Base-by-base conservation (phyloP, 2,888 invertebrate species). In the Drosophila kambysellisi region DNA sequence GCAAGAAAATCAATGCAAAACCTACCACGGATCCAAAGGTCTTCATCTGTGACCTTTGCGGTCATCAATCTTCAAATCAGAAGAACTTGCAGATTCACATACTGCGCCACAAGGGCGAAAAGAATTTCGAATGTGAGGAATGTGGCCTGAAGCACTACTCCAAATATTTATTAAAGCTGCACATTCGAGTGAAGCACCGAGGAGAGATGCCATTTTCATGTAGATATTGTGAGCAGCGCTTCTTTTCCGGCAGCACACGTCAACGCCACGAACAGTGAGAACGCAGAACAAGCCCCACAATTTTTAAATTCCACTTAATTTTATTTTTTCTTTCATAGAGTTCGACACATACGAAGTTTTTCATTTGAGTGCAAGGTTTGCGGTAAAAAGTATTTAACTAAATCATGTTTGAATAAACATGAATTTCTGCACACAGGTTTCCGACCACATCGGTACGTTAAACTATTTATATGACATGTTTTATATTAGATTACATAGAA, bases 151-250 rank as follows among this genome's bases (percentile, higher is more conserved):
- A 62, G 20, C 81, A 81, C 48, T 89, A 81, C 32, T 70, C 84
- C 0, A 52, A 67, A 25, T 77, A 83, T 7, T 25, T 76, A 17
- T 41, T 90, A 4, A 51, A 75, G 32, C 30, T 90, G 52, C 86
- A 87, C 50, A 35, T 80, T 11, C 72, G 88, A 0, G 82, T 84
- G 0, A 79, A 66, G 1, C 93, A 93, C 61, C 90, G 91, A 1
- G 93, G 92, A 56, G 91, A 92, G 3, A 92, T 89, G 66, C 93
- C 93, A 2, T 93, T 89, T 53, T 74, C 75, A 39, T 92, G 92
- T 62, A 79, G 81, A 56, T 90, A 80, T 59, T 92, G 92, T 46
- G 91, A 85, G 32, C 51, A 92, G 89, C 53, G 84, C 79, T 53
- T 91, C 84, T 63, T 51, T 20, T 76, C 81, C 1, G 65, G 58